Conservation (phyloP, 2,888 invertebrate species). For the Cephus spinipes region DNA sequence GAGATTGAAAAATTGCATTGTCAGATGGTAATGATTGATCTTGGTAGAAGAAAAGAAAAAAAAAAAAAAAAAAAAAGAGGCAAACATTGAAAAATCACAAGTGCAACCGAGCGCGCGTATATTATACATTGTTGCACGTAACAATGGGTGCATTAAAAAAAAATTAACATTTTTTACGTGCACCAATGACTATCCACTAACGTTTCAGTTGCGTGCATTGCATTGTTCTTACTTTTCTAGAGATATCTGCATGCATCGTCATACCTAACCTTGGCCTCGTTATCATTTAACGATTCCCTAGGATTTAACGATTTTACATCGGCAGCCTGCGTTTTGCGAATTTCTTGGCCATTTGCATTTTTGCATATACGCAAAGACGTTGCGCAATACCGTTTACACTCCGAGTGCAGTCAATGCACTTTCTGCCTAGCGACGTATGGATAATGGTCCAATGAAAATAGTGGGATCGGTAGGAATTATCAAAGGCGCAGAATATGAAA, state of each 20-base stretch:
- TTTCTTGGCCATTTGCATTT: background rate
- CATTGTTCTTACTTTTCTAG: slow-evolving; percentile 35
- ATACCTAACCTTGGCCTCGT: slow-evolving; percentile 60
- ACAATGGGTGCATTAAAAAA: slow-evolving; percentile 36
- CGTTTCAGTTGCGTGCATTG: slow-evolving; percentile 35
- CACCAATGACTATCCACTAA: background rate
- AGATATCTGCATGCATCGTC: slow-evolving; percentile 2
- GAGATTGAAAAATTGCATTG: background rate
- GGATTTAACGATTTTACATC: background rate
- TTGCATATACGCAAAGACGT: background rate
- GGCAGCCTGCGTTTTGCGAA: background rate
- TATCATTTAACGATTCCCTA: slow-evolving; percentile 53
- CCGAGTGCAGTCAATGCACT: background rate
- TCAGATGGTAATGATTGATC: background rate
- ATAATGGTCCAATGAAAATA: background rate
- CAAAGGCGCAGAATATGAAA: background rate
- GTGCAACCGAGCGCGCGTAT: background rate
- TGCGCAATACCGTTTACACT: background rate
- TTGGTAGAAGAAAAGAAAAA: slow-evolving; percentile 12
- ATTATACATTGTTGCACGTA: slow-evolving; percentile 31
- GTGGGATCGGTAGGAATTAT: background rate
- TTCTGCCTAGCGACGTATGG: background rate
- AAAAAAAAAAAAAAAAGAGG: background rate
- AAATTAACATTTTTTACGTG: slow-evolving; percentile 50
- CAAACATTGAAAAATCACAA: background rate